Evolutionary conservation across 1,140 invertebrate species (phyloP), one percentile per base, ranked within the genome.

Genomic region (Conus betulinus): DNA sequence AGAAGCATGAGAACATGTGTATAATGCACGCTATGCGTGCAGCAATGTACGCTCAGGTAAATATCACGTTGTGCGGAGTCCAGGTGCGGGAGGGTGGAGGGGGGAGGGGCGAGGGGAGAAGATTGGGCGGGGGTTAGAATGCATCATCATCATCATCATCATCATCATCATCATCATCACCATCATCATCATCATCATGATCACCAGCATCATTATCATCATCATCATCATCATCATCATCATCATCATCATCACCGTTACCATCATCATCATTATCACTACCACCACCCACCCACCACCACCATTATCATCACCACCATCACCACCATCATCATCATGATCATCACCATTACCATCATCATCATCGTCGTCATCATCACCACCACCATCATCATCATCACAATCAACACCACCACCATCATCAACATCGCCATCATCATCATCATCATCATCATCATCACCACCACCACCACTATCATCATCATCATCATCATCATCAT

Each of bases 81-180:
- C 0, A 60, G 15, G 57, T 8, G 57, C 1, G 15, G 57, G 57
- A 4, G 57, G 57, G 57, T 1, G 57, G 57, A 4, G 15, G 57
- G 57, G 57, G 57, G 57, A 5, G 57, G 8, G 57, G 15, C 57
- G 57, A 15, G 57, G 57, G 57, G 57, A 60, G 57, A 4, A 60
- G 57, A 60, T 8, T 0, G 57, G 39, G 76, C 11, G 76, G 76
- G 39, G 76, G n/a, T 27, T 10, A 79, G 5, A 79, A 79, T 23
- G 3, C 67, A 87, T 87, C 67, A 87, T 79, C 67, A 82, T 71
- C 53, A 67, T 71, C 53, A 86, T 71, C 53, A 86, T 71, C 53
- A 86, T 71, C 53, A 86, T 71, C 53, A 86, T 86, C 53, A 86
- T 86, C 53, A 67, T 86, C 53, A 86, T 86, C n/a, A 86, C 4